Evolutionary conservation across 2,888 invertebrate genomes (phyloP).

Genomic region (Sinhomidia bicolor): DNA sequence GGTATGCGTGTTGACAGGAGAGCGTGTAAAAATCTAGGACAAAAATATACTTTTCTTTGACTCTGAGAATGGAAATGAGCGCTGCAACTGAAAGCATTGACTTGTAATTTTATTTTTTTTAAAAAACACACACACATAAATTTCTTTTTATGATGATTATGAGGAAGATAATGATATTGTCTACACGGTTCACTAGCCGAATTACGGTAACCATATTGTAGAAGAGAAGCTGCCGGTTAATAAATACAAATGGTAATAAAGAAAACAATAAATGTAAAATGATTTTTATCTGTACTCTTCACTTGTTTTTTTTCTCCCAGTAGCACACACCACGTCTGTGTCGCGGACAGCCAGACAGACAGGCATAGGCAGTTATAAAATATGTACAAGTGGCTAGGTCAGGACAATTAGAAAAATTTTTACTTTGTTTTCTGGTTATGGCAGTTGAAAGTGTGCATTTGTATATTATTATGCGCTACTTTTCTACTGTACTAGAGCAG

Average conservation of each 20-base stretch:
- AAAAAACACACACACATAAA: too few relatives aligned
- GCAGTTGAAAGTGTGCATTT: too few relatives aligned
- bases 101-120: not conserved
- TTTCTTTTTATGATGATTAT: not conserved
- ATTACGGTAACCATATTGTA: not conserved
- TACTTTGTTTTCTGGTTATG: not conserved
- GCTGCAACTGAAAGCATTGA: not conserved
- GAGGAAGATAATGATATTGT: not conserved
- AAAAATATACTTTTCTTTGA: not conserved
- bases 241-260: not conserved
- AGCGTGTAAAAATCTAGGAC: conserved; percentile 3
- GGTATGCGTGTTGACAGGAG: conserved; percentile 14
- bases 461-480: not conserved
- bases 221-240: not conserved
- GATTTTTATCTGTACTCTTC: not conserved
- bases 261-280: not conserved
- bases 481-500: not conserved
- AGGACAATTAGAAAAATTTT: not conserved
- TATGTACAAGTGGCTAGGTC: not conserved
- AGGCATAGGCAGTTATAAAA: not conserved
- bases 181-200: not conserved
- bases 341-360: not conserved
- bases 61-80: not conserved
- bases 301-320: too few relatives aligned
- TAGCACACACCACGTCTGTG: too few relatives aligned